These are phyloP conservation scores for Gymnorhina tibicen DNA, from an alignment of 2,113 vertebrate species.

Conservation along the genomic window DNA sequence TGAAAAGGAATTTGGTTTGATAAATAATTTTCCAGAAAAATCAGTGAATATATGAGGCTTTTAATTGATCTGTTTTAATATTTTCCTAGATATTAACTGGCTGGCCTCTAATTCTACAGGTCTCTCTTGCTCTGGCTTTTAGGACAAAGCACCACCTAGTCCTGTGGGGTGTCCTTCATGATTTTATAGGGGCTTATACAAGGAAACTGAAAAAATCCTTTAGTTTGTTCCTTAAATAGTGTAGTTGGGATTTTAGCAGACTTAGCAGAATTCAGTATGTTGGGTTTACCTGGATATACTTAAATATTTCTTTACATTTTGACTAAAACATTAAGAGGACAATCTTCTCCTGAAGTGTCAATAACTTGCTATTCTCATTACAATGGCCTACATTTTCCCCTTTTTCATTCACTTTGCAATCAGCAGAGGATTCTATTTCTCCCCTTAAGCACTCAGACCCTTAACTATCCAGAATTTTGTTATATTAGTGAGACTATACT, in stretches of 20 bases:
- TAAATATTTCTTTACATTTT: neutral
- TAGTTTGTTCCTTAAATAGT: neutral
- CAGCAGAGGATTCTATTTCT: neutral
- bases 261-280: neutral
- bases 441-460: neutral
- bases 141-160: neutral
- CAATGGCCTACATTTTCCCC: fast-evolving
- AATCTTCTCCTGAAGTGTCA: neutral
- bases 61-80: neutral
- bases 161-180: neutral
- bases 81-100: neutral
- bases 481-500: neutral
- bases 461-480: neutral
- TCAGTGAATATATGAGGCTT: neutral
- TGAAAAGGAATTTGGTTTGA: neutral
- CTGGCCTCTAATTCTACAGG: neutral
- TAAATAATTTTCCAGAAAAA: neutral
- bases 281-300: neutral
- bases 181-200: neutral
- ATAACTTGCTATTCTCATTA: neutral
- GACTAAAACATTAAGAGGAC: neutral
- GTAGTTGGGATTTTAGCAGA: neutral
- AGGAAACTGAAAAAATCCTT: neutral
- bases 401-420: neutral
- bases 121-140: neutral